Conservation (phyloP, 1,140 invertebrate species). For the Sarcophaga bullata region DNA sequence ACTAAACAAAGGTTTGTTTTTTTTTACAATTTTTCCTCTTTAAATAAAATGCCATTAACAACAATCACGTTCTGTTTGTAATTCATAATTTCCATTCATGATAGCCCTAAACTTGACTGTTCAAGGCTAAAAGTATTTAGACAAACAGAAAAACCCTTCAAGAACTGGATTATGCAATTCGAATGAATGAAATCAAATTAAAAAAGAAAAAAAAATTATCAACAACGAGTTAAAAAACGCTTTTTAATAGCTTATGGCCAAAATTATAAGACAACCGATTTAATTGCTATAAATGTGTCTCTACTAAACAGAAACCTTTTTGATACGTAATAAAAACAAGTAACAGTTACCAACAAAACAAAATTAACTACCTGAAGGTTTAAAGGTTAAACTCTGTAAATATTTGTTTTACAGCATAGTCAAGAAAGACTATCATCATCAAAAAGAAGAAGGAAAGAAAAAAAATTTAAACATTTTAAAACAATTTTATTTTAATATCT, state of each 20-base stretch:
- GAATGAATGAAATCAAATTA: not conserved
- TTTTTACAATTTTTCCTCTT: no score
- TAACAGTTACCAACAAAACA: not conserved
- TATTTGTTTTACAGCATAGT: not conserved
- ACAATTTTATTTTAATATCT: constrained; percentile 50
- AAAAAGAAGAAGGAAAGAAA: not conserved
- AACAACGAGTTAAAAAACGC: constrained; percentile 25
- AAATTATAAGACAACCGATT: constrained; percentile 53
- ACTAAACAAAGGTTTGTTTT: no score
- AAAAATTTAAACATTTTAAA: not conserved
- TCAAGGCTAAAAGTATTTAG: not conserved
- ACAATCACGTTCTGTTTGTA: not conserved
- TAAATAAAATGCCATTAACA: not conserved
- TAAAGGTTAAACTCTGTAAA: constrained; percentile 21
- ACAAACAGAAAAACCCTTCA: not conserved
- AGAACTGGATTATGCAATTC: not conserved
- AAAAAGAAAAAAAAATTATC: not conserved
- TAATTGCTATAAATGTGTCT: constrained; percentile 62
- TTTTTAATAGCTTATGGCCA: constrained; percentile 11
- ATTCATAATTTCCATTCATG: not conserved
- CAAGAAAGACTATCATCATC: no score
- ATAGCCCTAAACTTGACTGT: constrained; percentile 27
- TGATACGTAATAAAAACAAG: not conserved
- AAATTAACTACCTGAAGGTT: constrained; percentile 20
- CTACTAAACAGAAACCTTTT: not conserved